Conservation (phyloP, 2,113 vertebrate species). For the Pipa parva region DNA sequence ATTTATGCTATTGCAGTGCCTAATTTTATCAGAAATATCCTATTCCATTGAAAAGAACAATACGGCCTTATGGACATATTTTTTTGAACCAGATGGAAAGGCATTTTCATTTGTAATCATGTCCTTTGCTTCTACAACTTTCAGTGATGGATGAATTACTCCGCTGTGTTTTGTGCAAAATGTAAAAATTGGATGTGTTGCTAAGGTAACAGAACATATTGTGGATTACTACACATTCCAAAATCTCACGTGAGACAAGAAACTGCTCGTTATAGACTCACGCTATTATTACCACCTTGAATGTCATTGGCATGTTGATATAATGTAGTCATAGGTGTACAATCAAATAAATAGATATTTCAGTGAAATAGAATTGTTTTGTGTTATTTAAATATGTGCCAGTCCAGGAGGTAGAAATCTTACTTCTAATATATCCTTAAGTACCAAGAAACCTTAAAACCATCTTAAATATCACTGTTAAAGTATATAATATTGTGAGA, state of each 20-base stretch:
- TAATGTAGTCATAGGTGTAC: conserved; percentile 2
- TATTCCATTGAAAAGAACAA: conserved; percentile 7
- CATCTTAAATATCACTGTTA: too few species aligned
- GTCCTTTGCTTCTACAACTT: conserved; percentile 29
- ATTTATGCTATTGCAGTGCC: background rate
- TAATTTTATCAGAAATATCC: background rate
- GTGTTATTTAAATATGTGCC: too few species aligned
- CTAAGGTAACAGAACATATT: conserved; percentile 15
- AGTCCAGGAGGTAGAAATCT: too few species aligned
- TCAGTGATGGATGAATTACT: conserved; percentile 33
- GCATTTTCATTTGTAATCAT: conserved; percentile 36
- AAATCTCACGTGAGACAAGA: conserved; percentile 35
- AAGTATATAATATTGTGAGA: too few species aligned
- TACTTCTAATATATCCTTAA: too few species aligned
- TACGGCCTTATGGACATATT: conserved; percentile 22
- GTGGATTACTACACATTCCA: conserved; percentile 31
- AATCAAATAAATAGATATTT: background rate
- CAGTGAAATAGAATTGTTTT: too few species aligned
- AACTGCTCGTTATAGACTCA: conserved; percentile 17
- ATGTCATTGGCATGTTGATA: conserved; percentile 5
- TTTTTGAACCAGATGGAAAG: conserved; percentile 30
- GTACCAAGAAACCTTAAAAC: too few species aligned
- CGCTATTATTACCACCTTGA: conserved; percentile 2
- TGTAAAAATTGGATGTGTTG: conserved; percentile 35
- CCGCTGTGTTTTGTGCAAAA: conserved; percentile 32